Base-by-base conservation (phyloP, 2,797 vertebrate genomes). In the Aselliscus stoliczkanus region DNA sequence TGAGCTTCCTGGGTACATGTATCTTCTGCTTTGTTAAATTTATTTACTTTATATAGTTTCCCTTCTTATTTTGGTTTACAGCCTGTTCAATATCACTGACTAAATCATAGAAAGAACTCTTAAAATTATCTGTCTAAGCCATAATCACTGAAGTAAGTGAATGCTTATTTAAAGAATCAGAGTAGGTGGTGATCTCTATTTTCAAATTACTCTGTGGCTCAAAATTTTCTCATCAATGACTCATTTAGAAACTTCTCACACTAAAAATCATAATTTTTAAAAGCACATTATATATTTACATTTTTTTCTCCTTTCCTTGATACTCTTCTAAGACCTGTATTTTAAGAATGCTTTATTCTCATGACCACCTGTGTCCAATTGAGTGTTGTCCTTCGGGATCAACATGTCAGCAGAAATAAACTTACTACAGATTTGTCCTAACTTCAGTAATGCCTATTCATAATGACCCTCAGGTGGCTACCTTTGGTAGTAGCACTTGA, bases 1-100 rank as follows among this genome's bases (percentile, higher is more conserved):
- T 96, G 69, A 95, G 80, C 75, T 96, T 77, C 87, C 81, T 88
- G 64, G 52, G 52, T 58, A 64, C 69, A 60, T 79, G 90, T 95
- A 93, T 90, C 93, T 95, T 95, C 92, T 93, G 83, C 82, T 62
- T 52, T 87, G 47, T 69, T 94, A 91, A 79, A 90, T 96, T 96
- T 97, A 96, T 96, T 96, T 97, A 94, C 93, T 95, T 97, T 95
- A 81, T 90, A 72, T 9, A 77, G 58, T 95, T 96, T 73, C 84
- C 77, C 72, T 88, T 96, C 90, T 97, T 94, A 86, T 91, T 90
- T 89, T 82, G 52, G 67, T 67, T 77, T 58, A 72, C 62, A 92
- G 90, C 34, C 95, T 97, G 93, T 56, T 96, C 72, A 93, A 10
- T 93, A 76, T 97, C 83, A 92, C 81, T 81, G 91, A 84, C 60